These are phyloP conservation scores for Stenopsyche tienmushanensis DNA, from an alignment of 1,140 invertebrate species.

Conservation along the genomic window DNA sequence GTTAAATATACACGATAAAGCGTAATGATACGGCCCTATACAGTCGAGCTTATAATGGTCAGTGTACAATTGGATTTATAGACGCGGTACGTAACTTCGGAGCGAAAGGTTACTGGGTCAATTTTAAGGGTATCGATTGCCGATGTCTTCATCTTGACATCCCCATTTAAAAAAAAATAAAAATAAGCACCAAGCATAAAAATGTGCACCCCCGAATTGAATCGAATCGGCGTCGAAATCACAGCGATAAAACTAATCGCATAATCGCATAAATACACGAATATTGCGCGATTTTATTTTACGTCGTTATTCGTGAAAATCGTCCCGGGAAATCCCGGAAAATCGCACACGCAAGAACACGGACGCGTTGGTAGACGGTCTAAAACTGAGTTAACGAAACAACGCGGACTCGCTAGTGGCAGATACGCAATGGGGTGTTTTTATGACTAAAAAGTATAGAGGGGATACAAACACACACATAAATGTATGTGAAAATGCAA, in stretches of 20 bases:
- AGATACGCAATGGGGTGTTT: constrained; percentile 12
- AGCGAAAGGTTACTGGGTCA: constrained; percentile 26
- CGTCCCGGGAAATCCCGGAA: constrained; percentile 1
- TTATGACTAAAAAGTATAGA: not conserved
- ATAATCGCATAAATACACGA: not conserved
- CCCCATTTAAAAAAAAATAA: not conserved
- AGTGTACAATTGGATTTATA: too few relatives aligned
- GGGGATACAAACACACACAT: not conserved
- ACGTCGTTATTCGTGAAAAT: constrained; percentile 1
- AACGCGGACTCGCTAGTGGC: not conserved
- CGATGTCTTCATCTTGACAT: not conserved
- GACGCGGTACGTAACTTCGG: constrained; percentile 11
- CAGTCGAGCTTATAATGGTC: too few relatives aligned
- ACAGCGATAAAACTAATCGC: not conserved
- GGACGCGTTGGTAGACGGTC: constrained; percentile 5
- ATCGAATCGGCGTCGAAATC: not conserved
- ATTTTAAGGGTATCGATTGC: not conserved
- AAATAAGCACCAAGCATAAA: not conserved
- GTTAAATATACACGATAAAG: too few relatives aligned
- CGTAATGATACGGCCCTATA: too few relatives aligned
- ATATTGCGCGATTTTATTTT: not conserved
- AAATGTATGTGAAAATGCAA: constrained; percentile 2
- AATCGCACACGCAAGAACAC: constrained; percentile 9
- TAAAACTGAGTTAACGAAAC: constrained; percentile 20
- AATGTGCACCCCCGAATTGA: not conserved